Evolutionary conservation across 2,888 invertebrate genomes (phyloP), one percentile per base, ranked within the genome.

Genomic region (Oligia fasciuncula): DNA sequence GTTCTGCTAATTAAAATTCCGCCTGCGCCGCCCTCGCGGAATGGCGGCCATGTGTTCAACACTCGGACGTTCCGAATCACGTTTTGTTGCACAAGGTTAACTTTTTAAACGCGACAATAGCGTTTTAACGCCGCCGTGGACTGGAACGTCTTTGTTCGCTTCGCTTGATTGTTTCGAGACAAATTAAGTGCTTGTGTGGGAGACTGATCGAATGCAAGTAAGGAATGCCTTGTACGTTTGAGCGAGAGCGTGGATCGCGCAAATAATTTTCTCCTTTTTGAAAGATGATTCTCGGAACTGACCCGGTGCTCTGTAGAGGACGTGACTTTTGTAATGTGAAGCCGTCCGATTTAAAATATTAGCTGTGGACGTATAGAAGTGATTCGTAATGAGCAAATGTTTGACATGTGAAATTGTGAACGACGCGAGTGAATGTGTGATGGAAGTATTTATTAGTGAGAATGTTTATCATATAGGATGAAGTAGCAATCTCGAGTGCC

Each of bases 1-100:
- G 96, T 97, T 96, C 97, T 96, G 96, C 96, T 97, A 97, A 97
- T 97, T 97, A 97, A 97, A 96, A 97, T 97, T 97, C 97, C 96
- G 97, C 96, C 96, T 96, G 96, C 94, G 96, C 96, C 96, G 95
- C 96, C 96, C 96, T 96, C 96, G 96, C 96, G 96, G 96, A 96
- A 96, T 96, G 96, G 96, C 95, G 95, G 96, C 96, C 96, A 96
- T 96, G 96, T 96, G 96, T 96, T 96, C 94, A 92, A 94, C 94
- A 93, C 93, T 95, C 94, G 95, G 95, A 94, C 96, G 96, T 95
- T 95, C 95, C 95, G 95, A 95, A 93, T 95, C 95, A 94, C 94
- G 95, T 94, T 95, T 93, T 94, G 95, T 96, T 96, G 94, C 96
- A 96, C 96, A 96, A 96, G 96, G 96, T 96, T 96, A 95, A 93